Evolutionary conservation across 2,797 vertebrate species (phyloP).

Genomic region (Acanthopagrus latus): DNA sequence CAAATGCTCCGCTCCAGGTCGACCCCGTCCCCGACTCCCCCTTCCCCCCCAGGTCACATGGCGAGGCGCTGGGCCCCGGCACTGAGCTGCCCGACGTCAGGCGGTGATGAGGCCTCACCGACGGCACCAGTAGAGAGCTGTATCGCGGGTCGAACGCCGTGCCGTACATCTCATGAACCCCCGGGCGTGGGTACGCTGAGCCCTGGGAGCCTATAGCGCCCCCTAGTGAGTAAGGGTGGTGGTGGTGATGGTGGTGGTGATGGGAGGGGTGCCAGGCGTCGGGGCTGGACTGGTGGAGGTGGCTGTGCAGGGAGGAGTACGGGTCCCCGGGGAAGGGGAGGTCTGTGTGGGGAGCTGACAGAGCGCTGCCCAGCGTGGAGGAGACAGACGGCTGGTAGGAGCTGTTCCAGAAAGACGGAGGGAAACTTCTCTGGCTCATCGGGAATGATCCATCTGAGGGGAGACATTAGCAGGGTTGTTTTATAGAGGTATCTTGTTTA

Average conservation of each 20-base stretch:
- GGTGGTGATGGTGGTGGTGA: slow-evolving; percentile 93
- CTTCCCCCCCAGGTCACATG: slow-evolving; percentile 93
- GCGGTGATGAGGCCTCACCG: slow-evolving; percentile 92
- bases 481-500: not conserved
- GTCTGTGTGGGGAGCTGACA: slow-evolving; percentile 90
- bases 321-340: slow-evolving; percentile 92
- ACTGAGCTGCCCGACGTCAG: slow-evolving; percentile 86
- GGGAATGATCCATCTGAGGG: slow-evolving; percentile 91
- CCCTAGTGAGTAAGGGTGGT: slow-evolving; percentile 90
- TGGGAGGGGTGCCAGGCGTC: slow-evolving; percentile 95
- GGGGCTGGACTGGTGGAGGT: slow-evolving; percentile 92
- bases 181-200: slow-evolving; percentile 88
- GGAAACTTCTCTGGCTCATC: slow-evolving; percentile 97
- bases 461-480: not conserved
- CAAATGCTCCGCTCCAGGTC: slow-evolving; percentile 90
- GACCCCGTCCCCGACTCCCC: slow-evolving; percentile 86
- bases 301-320: slow-evolving; percentile 92
- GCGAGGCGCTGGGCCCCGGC: slow-evolving; percentile 86
- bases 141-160: slow-evolving; percentile 95
- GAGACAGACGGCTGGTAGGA: slow-evolving; percentile 91
- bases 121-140: slow-evolving; percentile 92
- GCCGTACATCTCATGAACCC: slow-evolving; percentile 94
- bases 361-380: slow-evolving; percentile 86
- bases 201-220: slow-evolving; percentile 89
- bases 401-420: slow-evolving; percentile 98